These are phyloP conservation scores for Diplogasteroides magnus DNA, from an alignment of 1,140 invertebrate species.

Conservation along the genomic window DNA sequence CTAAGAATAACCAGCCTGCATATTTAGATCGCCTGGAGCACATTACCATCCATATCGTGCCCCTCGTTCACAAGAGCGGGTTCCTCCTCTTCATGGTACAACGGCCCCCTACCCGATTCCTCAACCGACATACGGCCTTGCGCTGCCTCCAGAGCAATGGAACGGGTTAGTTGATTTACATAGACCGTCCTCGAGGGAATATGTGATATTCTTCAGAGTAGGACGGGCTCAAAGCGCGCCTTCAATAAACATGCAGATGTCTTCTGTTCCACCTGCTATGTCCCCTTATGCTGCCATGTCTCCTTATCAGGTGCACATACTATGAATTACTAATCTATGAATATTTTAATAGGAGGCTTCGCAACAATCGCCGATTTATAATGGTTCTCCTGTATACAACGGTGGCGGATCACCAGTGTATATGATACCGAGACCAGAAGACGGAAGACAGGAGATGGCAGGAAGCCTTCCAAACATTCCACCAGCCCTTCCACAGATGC, in stretches of 20 bases:
- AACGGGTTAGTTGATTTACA: too few species aligned
- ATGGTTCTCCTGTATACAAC: neutral
- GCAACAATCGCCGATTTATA: neutral
- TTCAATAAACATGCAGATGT: neutral
- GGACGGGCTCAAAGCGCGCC: neutral
- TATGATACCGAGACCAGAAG: neutral
- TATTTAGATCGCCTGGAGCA: neutral
- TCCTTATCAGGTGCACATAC: too few species aligned
- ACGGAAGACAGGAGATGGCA: neutral
- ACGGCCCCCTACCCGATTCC: too few species aligned
- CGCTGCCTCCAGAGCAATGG: too few species aligned
- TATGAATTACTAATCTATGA: too few species aligned
- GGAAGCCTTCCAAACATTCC: neutral
- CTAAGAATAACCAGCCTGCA: too few species aligned
- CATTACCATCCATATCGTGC: neutral
- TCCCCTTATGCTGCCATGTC: neutral
- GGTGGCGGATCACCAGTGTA: neutral
- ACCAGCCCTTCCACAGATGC: neutral
- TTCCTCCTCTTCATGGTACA: neutral
- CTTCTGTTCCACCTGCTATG: neutral
- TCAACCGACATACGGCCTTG: too few species aligned
- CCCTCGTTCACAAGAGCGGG: neutral
- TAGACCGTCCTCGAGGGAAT: too few species aligned
- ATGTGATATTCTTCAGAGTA: neutral
- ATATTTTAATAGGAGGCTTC: neutral